Base-by-base conservation (phyloP, 2,113 vertebrate genomes). In the Syrmaticus mikado region DNA sequence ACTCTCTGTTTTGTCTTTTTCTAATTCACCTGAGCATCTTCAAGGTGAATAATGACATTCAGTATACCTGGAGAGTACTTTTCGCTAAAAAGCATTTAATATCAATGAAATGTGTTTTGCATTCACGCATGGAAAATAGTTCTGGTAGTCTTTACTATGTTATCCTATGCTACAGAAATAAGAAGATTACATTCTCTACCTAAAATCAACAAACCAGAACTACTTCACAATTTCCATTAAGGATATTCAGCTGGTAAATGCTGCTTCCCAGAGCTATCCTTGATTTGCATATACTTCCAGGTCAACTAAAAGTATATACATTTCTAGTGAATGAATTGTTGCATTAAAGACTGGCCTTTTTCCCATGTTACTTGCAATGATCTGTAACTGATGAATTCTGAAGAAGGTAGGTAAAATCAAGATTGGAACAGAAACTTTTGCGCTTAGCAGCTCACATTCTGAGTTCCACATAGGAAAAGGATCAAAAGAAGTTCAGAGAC, bases 401-500 rank as follows among this genome's bases (percentile, higher is more conserved):
- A 61, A 67, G 7, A 71, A 75, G 46, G 34, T 19, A 72, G 16
- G 12, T 74, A 70, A 81, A 84, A 66, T 52, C 3, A 75, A 38
- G 78, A 46, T 6, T 38, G 1, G 45, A 27, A n/a, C 11, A 91
- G 48, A 85, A 87, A 32, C 25, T 4, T 2, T 41, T 76, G 10
- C 43, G 2, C 6, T 46, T 7, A 60, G 17, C n/a, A 62, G 86
- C 20, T 22, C 17, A 65, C 0, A 0, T 24, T 38, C 78, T 38
- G 12, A 62, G 12, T 55, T 81, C 7, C 38, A 70, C 5, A 16
- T 0, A 13, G 15, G 25, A 66, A 72, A 80, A 66, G 0, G 0
- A 55, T 50, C 11, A 3, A 20, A 82, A 75, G 19, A 65, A 68
- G 11, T 64, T 34, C 82, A 32, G 28, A 50, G 34, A 75, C 4